Base-by-base conservation (phyloP, 2,888 invertebrate species). In the Galeopsomyia nigrocyanea region DNA sequence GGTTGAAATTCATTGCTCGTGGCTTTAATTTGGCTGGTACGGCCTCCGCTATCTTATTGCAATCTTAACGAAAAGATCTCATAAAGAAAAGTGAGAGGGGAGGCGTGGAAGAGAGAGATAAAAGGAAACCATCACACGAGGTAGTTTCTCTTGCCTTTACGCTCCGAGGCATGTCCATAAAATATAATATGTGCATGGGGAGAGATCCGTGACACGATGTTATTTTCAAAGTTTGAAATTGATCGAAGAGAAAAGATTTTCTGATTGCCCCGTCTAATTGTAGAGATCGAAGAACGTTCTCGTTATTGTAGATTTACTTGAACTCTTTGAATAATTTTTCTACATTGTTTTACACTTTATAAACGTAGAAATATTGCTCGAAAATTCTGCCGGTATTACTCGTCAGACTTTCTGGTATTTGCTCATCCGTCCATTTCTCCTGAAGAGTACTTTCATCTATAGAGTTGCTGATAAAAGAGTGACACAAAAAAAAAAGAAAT, bases 61-160 rank as follows among this genome's bases (percentile, higher is more conserved):
- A 39, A 68, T 68, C 68, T 68, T 68, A 68, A 68, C 68, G 68
- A 68, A 68, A 68, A 68, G 68, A 68, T 68, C 68, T 68, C 68
- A 50, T 68, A 68, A 68, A 68, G 68, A 68, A 60, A 16, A 14
- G 49, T 16, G 49, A 39, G 62, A 39, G 55, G 39, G 58, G 21
- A 63, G 57, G 64, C 49, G 53, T 22, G 53, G 55, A 39, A 19
- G 66, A 55, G 47, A 51, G 50, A 53, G 63, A 67, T 53, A 58
- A 63, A 51, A 51, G 22, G 13, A 63, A 57, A 46, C 21, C 56
- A 68, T 66, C 56, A n/a, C 55, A 22, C 55, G 47, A n/a, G 22
- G 22, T 47, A 19, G 58, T 21, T 55, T 39, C 49, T 46, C 26
- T 22, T 14, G 46, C 47, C 21, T 39, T 39, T 39, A 17, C 64